These are phyloP conservation scores for Pterocles orientalis DNA, from an alignment of 2,113 vertebrate species.

Conservation along the genomic window DNA sequence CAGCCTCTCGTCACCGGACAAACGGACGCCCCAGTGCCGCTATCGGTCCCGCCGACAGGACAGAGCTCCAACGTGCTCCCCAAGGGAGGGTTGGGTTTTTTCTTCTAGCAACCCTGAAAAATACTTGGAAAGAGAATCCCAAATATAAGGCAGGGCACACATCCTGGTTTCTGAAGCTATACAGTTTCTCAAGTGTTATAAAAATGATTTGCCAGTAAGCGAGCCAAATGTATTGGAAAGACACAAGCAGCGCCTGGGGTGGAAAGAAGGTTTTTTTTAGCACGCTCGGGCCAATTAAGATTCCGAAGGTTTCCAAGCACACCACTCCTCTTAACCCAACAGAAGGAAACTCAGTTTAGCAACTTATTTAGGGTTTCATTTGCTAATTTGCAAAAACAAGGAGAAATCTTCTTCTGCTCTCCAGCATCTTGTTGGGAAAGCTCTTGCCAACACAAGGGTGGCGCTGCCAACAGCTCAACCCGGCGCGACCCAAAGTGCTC, in stretches of 20 bases:
- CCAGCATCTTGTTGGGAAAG: slow-evolving; percentile 9
- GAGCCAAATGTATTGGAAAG: slow-evolving; percentile 13
- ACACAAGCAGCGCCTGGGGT: background rate
- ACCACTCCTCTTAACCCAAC: slow-evolving; percentile 17
- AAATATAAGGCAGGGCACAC: background rate
- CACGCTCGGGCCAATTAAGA: background rate
- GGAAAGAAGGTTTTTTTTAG: slow-evolving; percentile 30
- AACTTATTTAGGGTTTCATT: slow-evolving; percentile 42
- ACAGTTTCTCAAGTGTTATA: slow-evolving; percentile 19
- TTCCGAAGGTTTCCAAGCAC: slow-evolving; percentile 21
- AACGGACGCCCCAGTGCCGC: background rate
- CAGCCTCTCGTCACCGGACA: accelerated
- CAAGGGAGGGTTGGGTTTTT: too few species aligned
- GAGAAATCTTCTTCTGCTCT: slow-evolving; percentile 32
- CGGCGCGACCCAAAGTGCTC: slow-evolving; percentile 14
- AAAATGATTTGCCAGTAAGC: background rate
- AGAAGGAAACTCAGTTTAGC: slow-evolving; percentile 50
- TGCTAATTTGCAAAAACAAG: slow-evolving; percentile 61
- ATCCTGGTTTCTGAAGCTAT: slow-evolving; percentile 22
- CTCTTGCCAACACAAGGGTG: background rate
- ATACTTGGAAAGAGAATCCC: background rate
- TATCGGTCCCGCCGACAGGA: background rate
- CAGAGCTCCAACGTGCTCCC: accelerated
- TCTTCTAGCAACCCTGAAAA: background rate
- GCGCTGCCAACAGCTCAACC: slow-evolving; percentile 41